phyloP scores from a whole-genome alignment of 2,888 invertebrate species.

The Clivina fossor region DNA sequence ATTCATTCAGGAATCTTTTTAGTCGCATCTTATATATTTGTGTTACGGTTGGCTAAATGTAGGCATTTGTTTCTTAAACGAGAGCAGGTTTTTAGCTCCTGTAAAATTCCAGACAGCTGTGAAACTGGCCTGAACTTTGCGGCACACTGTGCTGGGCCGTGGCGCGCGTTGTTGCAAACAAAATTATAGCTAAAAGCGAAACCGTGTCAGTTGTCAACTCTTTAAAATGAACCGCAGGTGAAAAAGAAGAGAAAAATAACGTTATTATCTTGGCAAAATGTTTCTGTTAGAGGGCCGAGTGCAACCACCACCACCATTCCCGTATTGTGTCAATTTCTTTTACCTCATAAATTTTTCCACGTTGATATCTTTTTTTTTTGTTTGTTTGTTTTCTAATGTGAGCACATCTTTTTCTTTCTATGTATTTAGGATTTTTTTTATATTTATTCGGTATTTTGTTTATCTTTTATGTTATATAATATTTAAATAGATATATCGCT shows the following conservation, averaged over 20 bases:
- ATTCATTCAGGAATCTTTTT: no score
- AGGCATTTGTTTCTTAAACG: conserved; percentile 13
- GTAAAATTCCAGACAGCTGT: conserved; percentile 5
- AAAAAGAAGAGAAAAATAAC: conserved; percentile 27
- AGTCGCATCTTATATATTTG: no score
- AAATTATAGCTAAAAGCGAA: conserved; percentile 33
- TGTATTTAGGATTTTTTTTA: no score
- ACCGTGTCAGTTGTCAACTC: conserved; percentile 30
- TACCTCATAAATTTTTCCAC: not conserved
- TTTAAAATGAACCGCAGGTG: conserved; percentile 29
- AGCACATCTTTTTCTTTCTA: no score
- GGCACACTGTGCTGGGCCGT: conserved; percentile 17
- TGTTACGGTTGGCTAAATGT: no score
- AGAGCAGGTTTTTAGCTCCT: conserved; percentile 9
- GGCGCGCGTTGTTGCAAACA: conserved; percentile 12
- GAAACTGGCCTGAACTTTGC: conserved; percentile 29
- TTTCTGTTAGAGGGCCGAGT: conserved; percentile 11
- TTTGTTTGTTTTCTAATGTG: no score
- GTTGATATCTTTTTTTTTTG: no score
- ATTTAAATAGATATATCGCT: no score
- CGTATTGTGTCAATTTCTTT: conserved; percentile 2
- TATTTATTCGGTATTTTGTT: no score
- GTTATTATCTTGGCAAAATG: conserved; percentile 26
- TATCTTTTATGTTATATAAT: no score
- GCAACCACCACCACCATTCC: no score